phyloP scores from a whole-genome alignment of 1,140 invertebrate species.

The Microplitis mediator region DNA sequence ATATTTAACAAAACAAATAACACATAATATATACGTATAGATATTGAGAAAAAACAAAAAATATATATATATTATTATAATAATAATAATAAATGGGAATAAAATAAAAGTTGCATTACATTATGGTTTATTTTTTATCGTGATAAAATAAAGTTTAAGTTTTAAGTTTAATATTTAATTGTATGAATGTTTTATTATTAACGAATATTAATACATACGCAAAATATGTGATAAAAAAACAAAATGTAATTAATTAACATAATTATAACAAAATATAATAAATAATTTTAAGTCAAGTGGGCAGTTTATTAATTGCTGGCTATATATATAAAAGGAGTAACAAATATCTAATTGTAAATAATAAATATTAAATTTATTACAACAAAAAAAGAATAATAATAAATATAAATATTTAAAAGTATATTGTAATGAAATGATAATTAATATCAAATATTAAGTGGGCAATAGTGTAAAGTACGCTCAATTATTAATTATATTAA shows the following conservation, averaged over 20 bases:
- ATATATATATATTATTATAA: too few relatives aligned
- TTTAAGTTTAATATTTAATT: background rate
- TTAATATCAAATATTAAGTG: background rate
- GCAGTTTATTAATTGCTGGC: background rate
- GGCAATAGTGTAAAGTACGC: background rate
- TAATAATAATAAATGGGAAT: too few relatives aligned
- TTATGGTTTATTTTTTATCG: background rate
- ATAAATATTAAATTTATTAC: background rate
- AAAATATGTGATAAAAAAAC: background rate
- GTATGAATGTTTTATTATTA: background rate
- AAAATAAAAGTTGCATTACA: too few relatives aligned
- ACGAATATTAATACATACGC: background rate
- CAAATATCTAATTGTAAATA: constrained; percentile 1
- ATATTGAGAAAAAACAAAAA: too few relatives aligned
- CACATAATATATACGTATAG: too few relatives aligned
- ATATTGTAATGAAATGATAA: background rate
- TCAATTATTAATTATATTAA: background rate
- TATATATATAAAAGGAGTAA: background rate
- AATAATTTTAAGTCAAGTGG: background rate
- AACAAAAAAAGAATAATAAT: background rate
- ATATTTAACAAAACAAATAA: too few relatives aligned
- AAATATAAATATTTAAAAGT: background rate
- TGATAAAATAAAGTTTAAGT: background rate
- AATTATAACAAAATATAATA: background rate
- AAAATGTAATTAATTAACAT: background rate